Evolutionary conservation across 2,797 vertebrate genomes (phyloP).

Genomic region (Eutrigla gurnardus): DNA sequence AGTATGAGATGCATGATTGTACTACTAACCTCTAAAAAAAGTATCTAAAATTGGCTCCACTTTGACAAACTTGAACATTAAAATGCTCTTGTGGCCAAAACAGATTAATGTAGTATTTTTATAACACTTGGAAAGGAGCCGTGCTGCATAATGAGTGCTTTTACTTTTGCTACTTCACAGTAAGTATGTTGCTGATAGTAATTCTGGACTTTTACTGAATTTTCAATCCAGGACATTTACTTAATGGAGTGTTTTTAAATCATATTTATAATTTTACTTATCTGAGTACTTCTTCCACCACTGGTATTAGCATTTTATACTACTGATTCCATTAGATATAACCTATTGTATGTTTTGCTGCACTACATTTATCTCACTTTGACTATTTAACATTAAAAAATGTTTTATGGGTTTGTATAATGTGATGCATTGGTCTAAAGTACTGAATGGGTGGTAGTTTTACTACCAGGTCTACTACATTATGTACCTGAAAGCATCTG

Average conservation of each 20-base stretch:
- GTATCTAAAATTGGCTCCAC: neutral
- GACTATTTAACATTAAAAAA: neutral
- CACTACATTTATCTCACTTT: neutral
- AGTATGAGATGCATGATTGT: too few species aligned
- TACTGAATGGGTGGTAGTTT: neutral
- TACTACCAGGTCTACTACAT: neutral
- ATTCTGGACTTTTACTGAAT: neutral
- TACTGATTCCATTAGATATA: neutral
- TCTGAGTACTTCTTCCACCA: neutral
- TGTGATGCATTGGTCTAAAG: neutral
- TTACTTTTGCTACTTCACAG: neutral
- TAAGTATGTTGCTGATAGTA: neutral
- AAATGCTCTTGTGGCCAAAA: neutral
- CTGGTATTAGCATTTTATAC: neutral
- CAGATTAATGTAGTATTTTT: neutral
- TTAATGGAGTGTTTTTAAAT: neutral
- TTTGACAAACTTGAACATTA: neutral
- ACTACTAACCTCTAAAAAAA: neutral
- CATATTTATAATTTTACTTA: neutral
- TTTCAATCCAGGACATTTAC: neutral
- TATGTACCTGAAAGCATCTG: neutral
- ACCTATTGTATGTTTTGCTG: neutral
- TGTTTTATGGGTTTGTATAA: neutral
- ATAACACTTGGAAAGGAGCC: neutral
- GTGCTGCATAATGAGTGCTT: neutral